Base-by-base conservation (phyloP, 2,888 invertebrate genomes). In the Eudasyphora cyanicolor region DNA sequence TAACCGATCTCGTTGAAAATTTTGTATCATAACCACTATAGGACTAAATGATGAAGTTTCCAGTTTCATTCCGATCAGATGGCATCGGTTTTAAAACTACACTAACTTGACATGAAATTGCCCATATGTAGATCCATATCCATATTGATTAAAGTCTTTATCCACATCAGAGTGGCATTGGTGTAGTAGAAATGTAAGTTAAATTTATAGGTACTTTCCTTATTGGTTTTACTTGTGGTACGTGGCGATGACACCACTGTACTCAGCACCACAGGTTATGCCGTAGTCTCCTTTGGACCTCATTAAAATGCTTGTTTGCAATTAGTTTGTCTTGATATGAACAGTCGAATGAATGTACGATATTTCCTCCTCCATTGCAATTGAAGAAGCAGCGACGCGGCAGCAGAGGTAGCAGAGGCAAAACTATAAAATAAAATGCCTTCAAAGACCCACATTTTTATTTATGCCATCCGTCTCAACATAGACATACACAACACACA, bases 401-500 rank as follows among this genome's bases (percentile, higher is more conserved):
- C 32, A 38, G 38, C 21, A n/a, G 10, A 64, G n/a, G 2, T n/a
- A 32, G 8, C 32, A 32, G 32, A 4, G 8, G 8, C 32, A 32
- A 8, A 32, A 32, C 32, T 32, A 32, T 8, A 49, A 49, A 14
- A 57, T 14, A 57, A 24, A 29, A 60, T 27, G 60, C 29, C 60
- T 54, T 64, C 38, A 64, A 64, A 64, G 64, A 64, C 64, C 64
- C 35, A 64, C 64, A 64, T 64, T 64, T 60, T 29, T 64, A 38
- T 64, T 64, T 64, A 64, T 35, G 64, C 35, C 64, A 38, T 64
- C 35, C 35, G 64, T 19, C 10, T 17, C n/a, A 62, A 2, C 62
- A 51, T 17, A 51, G 17, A 12, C 17, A 12, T 17, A 60, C 60
- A 60, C 62, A n/a, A 17, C 62, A 62, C n/a, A n/a, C n/a, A n/a